Evolutionary conservation across 2,888 invertebrate species (phyloP).

Genomic region (Zaprionus lineosus): DNA sequence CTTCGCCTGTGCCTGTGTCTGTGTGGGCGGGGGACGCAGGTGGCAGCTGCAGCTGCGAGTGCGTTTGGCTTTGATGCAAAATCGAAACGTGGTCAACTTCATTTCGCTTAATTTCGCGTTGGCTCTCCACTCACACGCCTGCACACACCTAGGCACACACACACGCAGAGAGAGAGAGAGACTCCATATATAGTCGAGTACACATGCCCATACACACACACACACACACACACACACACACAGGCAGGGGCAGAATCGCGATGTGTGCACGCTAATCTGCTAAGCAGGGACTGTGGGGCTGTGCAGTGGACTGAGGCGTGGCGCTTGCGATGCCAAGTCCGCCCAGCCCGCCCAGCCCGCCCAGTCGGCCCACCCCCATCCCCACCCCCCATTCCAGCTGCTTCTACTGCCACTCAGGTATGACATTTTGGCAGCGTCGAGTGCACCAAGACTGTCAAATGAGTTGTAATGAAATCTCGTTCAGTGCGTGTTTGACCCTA

Average conservation of each 20-base stretch:
- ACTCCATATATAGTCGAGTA: no score
- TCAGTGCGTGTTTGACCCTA: constrained; percentile 47
- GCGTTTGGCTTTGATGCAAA: constrained; percentile 75
- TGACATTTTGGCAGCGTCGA: constrained; percentile 78
- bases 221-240: constrained; percentile 8
- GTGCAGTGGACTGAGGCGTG: no score
- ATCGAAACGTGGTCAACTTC: constrained; percentile 80
- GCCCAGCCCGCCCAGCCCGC: constrained; percentile 10
- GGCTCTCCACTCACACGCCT: constrained; percentile 25
- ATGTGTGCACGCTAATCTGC: constrained; percentile 66
- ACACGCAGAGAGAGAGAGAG: no score
- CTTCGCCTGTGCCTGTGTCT: no score
- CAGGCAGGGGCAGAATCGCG: constrained; percentile 31
- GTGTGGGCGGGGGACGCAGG: not conserved
- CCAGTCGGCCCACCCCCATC: constrained; percentile 1
- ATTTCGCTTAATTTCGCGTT: constrained; percentile 79
- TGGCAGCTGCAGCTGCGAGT: constrained; percentile 38
- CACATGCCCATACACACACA: not conserved
- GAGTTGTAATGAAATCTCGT: constrained; percentile 80
- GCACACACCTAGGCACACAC: not conserved
- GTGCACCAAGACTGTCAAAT: constrained; percentile 79
- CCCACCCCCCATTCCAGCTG: constrained; percentile 16
- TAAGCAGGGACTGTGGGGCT: not conserved
- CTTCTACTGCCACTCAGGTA: constrained; percentile 67
- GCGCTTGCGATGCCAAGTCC: constrained; percentile 19